Evolutionary conservation across 1,140 invertebrate species (phyloP), one percentile per base, ranked within the genome.

Genomic region (Bicyclus anynana): DNA sequence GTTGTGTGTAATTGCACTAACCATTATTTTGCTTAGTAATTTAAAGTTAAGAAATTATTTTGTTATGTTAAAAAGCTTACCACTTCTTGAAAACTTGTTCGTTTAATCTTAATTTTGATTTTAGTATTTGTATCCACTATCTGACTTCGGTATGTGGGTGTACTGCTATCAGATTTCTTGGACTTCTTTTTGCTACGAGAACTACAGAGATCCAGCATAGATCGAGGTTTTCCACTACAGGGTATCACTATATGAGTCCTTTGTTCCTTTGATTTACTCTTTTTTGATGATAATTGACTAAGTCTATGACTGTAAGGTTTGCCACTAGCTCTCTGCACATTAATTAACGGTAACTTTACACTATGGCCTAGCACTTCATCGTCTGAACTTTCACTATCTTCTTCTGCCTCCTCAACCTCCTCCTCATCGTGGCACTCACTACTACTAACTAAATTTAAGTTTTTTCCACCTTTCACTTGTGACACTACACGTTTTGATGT

Each of bases 271-370:
- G 65, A 67, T 82, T 83, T 85, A 67, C 69, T 82, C 62, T 83
- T 85, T 80, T 81, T 84, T 62, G 76, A 74, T 67, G 84, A 85
- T 86, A 89, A 84, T 88, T 87, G 88, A 84, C 88, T 89, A 80
- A 89, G 84, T 87, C 87, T 79, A 84, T 89, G 87, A 77, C 86
- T 89, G 77, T 83, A 89, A 17, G 87, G 87, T 80, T 89, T 89
- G 53, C 87, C 87, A 84, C 84, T 85, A 59, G 82, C 81, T 48
- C 80, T 67, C 48, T 68, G 69, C 62, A 82, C 62, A 72, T 74
- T 77, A 62, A 79, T 76, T 74, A 81, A 69, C 53, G 84, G 84
- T 87, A 88, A 85, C 80, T 87, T 88, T 65, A 84, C 74, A 81
- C 75, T 87, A 72, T 48, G 72, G 61, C 77, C 70, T 60, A 85